A percentile compares a stretch with the other conserved stretches of the same genome.
Evolutionary conservation across 64 coral and sea anemone species (phyloP).

Genomic region (Pocillopora damicornis): DNA sequence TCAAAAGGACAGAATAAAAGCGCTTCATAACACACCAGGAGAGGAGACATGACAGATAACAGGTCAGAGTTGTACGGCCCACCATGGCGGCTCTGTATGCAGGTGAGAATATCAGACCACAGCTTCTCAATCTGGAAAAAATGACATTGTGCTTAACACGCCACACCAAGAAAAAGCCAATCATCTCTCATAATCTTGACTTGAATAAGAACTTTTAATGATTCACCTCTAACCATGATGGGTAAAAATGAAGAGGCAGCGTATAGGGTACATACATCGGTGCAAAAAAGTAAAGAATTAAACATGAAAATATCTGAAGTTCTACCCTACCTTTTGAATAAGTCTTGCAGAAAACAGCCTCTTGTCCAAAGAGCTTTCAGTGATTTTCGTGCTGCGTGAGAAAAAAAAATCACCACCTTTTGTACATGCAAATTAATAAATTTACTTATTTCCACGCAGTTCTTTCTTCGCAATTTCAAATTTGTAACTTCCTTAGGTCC

Average conservation of each 20-base stretch:
- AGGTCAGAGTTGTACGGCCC: conserved; percentile 74
- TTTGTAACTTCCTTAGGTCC: too few species aligned
- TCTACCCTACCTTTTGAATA: conserved; percentile 69
- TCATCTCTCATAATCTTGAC: too few species aligned
- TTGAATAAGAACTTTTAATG: too few species aligned
- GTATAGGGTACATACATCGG: background rate
- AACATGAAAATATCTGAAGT: background rate
- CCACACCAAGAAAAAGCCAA: background rate
- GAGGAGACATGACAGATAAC: conserved; percentile 60
- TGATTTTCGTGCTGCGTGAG: conserved; percentile 17
- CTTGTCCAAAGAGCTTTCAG: conserved; percentile 44
- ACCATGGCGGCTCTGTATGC: conserved; percentile 66
- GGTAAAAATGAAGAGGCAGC: too few species aligned
- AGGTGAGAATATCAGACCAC: conserved; percentile 74
- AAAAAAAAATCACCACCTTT: background rate
- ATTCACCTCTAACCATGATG: too few species aligned
- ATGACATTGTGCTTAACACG: too few species aligned
- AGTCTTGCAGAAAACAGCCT: conserved; percentile 68
- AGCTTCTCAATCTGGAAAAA: conserved; percentile 76
- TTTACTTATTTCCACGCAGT: too few species aligned
- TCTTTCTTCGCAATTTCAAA: too few species aligned
- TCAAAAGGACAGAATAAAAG: background rate
- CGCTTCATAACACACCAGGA: conserved; percentile 48
- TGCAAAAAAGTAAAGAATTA: background rate
- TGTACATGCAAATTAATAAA: too few species aligned